A percentile compares a stretch with the other conserved stretches of the same genome.
These are phyloP conservation scores for Abrostola triplasia DNA, from an alignment of 2,888 invertebrate species.

Conservation along the genomic window DNA sequence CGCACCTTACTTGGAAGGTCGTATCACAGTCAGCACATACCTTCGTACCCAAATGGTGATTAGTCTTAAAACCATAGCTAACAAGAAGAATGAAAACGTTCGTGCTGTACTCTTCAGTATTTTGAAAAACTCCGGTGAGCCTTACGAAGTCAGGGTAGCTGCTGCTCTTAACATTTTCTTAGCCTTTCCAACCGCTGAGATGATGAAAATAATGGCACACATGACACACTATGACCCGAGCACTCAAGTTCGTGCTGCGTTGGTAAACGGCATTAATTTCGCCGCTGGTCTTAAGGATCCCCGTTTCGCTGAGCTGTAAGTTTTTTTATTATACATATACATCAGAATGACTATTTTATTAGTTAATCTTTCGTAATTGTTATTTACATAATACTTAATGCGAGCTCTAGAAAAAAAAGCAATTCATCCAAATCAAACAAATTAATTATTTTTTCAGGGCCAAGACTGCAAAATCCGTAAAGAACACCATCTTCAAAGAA, in stretches of 20 bases:
- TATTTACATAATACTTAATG: too few relatives aligned
- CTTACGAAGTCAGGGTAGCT: constrained; percentile 90
- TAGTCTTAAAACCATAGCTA: constrained; percentile 84
- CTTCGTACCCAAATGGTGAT: constrained; percentile 90
- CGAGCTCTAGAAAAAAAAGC: too few relatives aligned
- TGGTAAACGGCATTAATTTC: constrained; percentile 88
- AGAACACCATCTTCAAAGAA: constrained; percentile 78
- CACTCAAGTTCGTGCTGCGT: constrained; percentile 89
- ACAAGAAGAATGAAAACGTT: constrained; percentile 82
- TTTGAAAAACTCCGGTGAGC: constrained; percentile 90
- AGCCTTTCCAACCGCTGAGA: constrained; percentile 87
- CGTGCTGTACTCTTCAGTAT: constrained; percentile 90
- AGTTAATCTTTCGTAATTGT: too few relatives aligned
- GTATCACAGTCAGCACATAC: constrained; percentile 86
- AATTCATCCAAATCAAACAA: not conserved
- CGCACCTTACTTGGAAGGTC: constrained; percentile 91
- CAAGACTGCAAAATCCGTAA: constrained; percentile 80
- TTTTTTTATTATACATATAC: constrained; percentile 25
- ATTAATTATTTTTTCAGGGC: constrained; percentile 64
- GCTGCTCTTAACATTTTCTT: constrained; percentile 89
- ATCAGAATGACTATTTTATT: too few relatives aligned
- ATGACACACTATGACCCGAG: constrained; percentile 90
- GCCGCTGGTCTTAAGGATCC: constrained; percentile 84
- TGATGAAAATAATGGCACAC: constrained; percentile 91
- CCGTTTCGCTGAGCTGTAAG: constrained; percentile 84